Base-by-base conservation (phyloP, 1,140 invertebrate species). In the Drosophila mauritiana region DNA sequence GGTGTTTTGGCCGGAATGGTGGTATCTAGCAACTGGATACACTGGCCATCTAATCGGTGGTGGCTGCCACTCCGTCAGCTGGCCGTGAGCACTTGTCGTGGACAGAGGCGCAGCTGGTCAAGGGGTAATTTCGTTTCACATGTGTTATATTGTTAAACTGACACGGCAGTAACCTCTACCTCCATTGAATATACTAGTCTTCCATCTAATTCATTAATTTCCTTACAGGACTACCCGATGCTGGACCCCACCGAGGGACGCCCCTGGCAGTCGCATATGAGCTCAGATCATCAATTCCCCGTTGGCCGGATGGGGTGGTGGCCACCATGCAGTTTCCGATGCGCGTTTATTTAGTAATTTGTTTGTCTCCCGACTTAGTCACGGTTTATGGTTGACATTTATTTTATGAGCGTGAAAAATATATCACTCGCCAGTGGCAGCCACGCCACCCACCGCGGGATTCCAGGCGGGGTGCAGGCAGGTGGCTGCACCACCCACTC, bases 321-420 rank as follows among this genome's bases (percentile, higher is more conserved):
- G 59, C 59, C 59, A 43, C 37, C 36, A 39, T 55, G 12, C 53
- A 34, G 40, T 77, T 63, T 48, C 46, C 58, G 63, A 58, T 77
- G 74, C 37, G 84, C 80, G 84, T 84, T 88, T 77, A 80, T 84
- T 88, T 80, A 57, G 85, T 84, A 89, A 89, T 89, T 89, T 89
- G 85, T 89, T 89, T 80, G 85, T 74, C 69, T 78, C 59, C 62
- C 67, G 56, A 73, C 67, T 89, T 84, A 64, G 84, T 75, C 77
- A 89, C 73, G 84, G 85, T 89, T 84, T 84, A 80, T 68, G 85
- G 69, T 59, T 80, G 85, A 89, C 84, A 90, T 89, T 89, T 90
- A 89, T 89, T 89, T 89, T 90, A 89, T 89, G 84, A 80, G 80
- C 84, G 85, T 89, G 84, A 51, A 90, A 80, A 90, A 89, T 90